Percentiles rank a stretch among this genome's conserved stretches.
Conservation (phyloP, 2,888 invertebrate species). For the Brachyopa scutellaris region DNA sequence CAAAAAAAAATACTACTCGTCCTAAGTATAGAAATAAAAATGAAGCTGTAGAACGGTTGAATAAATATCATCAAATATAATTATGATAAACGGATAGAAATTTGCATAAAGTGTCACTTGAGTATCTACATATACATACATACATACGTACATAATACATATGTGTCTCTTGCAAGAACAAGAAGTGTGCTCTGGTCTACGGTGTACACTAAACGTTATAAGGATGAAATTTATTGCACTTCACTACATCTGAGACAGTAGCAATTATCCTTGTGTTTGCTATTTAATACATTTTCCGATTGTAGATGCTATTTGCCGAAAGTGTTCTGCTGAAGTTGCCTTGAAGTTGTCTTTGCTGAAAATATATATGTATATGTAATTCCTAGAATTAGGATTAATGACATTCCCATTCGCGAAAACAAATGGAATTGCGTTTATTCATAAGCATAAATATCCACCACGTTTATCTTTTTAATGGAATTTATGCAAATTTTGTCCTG, state of each 20-base stretch:
- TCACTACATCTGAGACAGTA: constrained; percentile 64
- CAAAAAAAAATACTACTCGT: neutral
- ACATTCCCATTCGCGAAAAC: constrained; percentile 45
- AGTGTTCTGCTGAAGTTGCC: too few species aligned
- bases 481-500: constrained; percentile 42
- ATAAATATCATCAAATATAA: constrained; percentile 57
- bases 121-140: constrained; percentile 29
- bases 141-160: too few species aligned
- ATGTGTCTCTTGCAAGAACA: constrained; percentile 11
- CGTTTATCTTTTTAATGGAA: constrained; percentile 60
- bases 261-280: constrained; percentile 64
- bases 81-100: constrained; percentile 65
- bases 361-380: too few species aligned
- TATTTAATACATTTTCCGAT: constrained; percentile 43
- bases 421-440: constrained; percentile 67
- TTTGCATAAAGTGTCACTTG: constrained; percentile 71
- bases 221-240: constrained; percentile 56
- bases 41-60: constrained; percentile 20
- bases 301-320: constrained; percentile 6
- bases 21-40: constrained; percentile 29
- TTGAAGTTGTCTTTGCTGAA: constrained; percentile 17
- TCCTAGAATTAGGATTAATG: constrained; percentile 63
- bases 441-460: constrained; percentile 54
- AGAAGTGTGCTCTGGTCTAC: neutral
- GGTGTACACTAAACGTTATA: constrained; percentile 41